These are phyloP conservation scores for Apantesis nais DNA, from an alignment of 2,888 invertebrate species.

Conservation along the genomic window DNA sequence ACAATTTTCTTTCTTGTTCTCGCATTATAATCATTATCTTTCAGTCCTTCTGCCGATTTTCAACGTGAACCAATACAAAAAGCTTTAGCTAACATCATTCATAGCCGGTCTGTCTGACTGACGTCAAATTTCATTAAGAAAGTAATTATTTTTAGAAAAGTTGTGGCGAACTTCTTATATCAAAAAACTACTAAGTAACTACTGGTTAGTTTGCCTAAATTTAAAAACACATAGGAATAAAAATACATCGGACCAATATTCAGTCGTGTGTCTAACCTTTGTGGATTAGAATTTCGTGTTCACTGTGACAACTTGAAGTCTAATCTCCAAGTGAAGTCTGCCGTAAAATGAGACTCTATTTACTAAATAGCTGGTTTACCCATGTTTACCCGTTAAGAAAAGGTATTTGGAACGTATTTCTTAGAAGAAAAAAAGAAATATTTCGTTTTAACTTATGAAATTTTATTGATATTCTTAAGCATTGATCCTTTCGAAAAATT, in stretches of 20 bases:
- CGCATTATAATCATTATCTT: background rate
- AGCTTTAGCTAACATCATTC: too few relatives aligned
- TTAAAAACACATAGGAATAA: background rate
- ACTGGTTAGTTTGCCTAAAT: background rate
- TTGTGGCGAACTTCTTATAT: too few relatives aligned
- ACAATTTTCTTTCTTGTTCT: background rate
- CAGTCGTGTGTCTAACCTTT: background rate
- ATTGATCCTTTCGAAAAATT: too few relatives aligned
- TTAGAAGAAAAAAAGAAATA: background rate
- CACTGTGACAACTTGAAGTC: constrained; percentile 4
- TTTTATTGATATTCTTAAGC: too few relatives aligned
- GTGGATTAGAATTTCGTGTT: background rate
- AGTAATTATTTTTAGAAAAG: too few relatives aligned
- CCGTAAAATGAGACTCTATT: constrained; percentile 29
- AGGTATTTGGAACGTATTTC: constrained; percentile 1
- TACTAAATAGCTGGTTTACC: constrained; percentile 8
- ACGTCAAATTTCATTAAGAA: too few relatives aligned
- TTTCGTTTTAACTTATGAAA: background rate
- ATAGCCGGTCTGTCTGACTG: too few relatives aligned
- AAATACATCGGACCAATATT: background rate
- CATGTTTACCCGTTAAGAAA: background rate
- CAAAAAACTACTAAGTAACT: too few relatives aligned
- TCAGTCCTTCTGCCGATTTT: too few relatives aligned
- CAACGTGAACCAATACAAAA: too few relatives aligned
- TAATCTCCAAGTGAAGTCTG: constrained; percentile 35